Evolutionary conservation across 53 echinoderm and acorn worm genomes (phyloP), one percentile per base, ranked within the genome.

Genomic region (Paracentrotus lividus): DNA sequence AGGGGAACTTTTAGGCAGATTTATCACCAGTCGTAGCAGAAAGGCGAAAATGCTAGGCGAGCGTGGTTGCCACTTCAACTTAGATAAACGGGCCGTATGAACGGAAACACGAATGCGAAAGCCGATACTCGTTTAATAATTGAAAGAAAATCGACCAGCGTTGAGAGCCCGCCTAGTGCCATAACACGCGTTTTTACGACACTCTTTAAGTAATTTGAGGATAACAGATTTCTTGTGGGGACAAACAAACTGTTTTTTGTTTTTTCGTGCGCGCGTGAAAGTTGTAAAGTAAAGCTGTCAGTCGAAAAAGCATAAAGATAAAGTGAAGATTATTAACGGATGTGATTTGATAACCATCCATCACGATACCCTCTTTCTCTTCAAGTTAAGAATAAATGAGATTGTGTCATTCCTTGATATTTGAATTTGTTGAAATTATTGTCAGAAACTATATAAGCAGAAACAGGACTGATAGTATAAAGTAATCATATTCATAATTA

Each of bases 31-130:
- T 55, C 86, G 34, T 86, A 55, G 18, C 29, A 21, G 33, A 20
- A 56, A 56, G 56, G 86, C 86, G 56, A 33, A 31, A 86, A 24
- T 18, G 53, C 53, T 34, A 55, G 12, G 86, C 86, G 56, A 86
- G 86, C 86, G 36, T 86, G 86, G 86, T 32, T 86, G 86, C 55
- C 86, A 86, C 86, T 86, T 86, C 86, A 86, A 33, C 55, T 86
- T 56, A 86, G 89, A 89, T 89, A 89, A 89, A 89, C 89, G 64
- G 59, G 26, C 89, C 60, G 21, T 89, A 40, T 44, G 64, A 89
- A 89, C 64, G 89, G 89, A 89, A 89, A 89, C 89, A 89, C 89
- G 89, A 89, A 58, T 58, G 89, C 23, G 65, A 89, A 89, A 89
- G 64, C 89, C 59, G 89, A 89, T 64, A 89, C 60, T 61, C 44